Conservation (phyloP, 2,113 vertebrate genomes). For the Stercorarius parasiticus region DNA sequence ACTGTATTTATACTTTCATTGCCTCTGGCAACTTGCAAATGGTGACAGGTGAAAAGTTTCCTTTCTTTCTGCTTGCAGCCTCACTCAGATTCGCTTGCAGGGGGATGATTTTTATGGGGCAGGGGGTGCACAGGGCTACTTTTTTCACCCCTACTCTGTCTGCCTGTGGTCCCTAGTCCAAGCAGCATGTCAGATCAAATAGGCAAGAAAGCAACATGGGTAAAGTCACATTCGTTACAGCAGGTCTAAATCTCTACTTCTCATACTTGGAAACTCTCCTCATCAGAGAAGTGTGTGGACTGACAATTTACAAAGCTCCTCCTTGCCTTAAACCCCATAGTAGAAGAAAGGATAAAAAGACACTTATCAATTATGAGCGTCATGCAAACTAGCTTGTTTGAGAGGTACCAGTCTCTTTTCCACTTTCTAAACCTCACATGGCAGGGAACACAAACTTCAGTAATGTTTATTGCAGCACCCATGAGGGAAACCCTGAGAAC, state of each 20-base stretch:
- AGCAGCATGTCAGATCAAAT: not conserved
- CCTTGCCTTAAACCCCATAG: not conserved
- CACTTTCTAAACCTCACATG: not conserved
- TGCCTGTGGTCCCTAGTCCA: not conserved
- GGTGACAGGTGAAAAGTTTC: slow-evolving; percentile 19
- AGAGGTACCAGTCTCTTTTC: not conserved
- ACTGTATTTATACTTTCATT: not conserved
- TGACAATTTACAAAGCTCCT: not conserved
- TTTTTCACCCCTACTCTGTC: not conserved
- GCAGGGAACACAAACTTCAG: not conserved
- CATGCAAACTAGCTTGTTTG: too few relatives aligned
- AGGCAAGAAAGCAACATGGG: not conserved
- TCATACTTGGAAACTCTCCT: not conserved
- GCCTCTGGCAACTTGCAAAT: not conserved
- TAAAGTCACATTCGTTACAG: not conserved
- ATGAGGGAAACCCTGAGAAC: not conserved
- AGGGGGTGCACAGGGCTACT: not conserved
- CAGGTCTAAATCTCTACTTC: not conserved
- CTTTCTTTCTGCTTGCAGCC: not conserved
- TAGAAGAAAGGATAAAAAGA: not conserved
- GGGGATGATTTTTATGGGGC: not conserved
- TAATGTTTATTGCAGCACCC: not conserved
- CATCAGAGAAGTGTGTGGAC: not conserved
- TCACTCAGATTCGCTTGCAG: not conserved
- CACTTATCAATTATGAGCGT: not conserved